phyloP scores from a whole-genome alignment of 2,113 vertebrate genomes.

The Herpetotheres cachinnans region DNA sequence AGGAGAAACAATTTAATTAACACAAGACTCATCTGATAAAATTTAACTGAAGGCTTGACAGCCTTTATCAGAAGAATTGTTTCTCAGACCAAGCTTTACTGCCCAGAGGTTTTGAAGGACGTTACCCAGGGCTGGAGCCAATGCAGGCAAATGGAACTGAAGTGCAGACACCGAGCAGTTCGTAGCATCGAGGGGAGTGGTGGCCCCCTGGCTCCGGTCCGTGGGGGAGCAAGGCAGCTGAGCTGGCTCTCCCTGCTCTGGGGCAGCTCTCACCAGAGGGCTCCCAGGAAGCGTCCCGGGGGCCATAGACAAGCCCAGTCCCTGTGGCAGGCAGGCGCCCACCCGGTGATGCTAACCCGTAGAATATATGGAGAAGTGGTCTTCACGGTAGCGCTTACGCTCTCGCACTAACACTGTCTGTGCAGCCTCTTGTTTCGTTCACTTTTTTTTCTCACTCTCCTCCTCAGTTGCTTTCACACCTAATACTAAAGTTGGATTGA shows the following conservation, averaged over 20 bases:
- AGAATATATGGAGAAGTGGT: fast-evolving
- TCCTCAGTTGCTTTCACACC: background rate
- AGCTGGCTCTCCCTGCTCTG: background rate
- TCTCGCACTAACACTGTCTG: constrained; percentile 58
- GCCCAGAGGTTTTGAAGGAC: background rate
- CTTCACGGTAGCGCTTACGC: constrained; percentile 15
- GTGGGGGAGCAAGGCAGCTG: background rate
- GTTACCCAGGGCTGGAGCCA: background rate
- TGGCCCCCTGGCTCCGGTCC: fast-evolving
- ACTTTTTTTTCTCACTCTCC: background rate
- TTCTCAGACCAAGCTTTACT: background rate
- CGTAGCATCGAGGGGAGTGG: fast-evolving
- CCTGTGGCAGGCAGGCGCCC: background rate
- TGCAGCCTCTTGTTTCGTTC: constrained; percentile 2
- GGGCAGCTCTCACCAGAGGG: background rate
- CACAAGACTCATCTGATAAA: background rate
- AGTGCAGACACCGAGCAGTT: background rate
- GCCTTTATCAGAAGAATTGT: background rate
- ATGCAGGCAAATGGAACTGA: background rate
- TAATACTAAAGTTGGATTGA: background rate
- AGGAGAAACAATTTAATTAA: background rate
- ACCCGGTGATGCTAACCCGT: background rate
- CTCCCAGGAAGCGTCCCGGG: background rate
- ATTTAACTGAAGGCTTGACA: background rate
- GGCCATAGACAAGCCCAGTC: fast-evolving